Base-by-base conservation (phyloP, 2,113 vertebrate species). In the Ciconia maguari region DNA sequence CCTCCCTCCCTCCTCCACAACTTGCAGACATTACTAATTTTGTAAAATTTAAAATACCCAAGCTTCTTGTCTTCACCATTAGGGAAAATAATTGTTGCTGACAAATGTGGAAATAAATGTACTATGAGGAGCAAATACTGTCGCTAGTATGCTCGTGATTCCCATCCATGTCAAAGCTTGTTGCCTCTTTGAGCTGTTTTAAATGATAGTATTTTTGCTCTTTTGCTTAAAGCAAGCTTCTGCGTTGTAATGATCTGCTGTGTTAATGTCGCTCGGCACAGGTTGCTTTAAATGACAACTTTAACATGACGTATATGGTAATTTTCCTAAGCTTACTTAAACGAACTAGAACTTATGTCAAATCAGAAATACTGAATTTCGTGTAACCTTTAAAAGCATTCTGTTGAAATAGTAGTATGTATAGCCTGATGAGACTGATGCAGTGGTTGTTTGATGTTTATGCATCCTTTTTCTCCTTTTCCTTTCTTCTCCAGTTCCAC, bases 401-500 rank as follows among this genome's bases (percentile, higher is more conserved):
- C 27, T 88, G 64, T 92, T 96, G 58, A 74, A 87, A 5, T 55
- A 64, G 21, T n/a, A 7, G 16, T 72, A 4, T 72, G 26, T 75
- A 5, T 87, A 79, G 48, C 57, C 29, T 83, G 54, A n/a, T 75
- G 61, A 55, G 48, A 57, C 8, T 30, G 16, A 46, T 3, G 7
- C 49, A 61, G 20, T 55, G 46, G 7, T 49, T 27, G 16, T 25
- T 93, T 95, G 75, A 83, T 92, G 29, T 94, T 94, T 81, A 85
- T 71, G 34, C 58, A 30, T 72, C 16, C 11, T 75, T 96, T 84
- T 83, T 97, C 55, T 98, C 91, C 95, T 96, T 95, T 95, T 93
- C 58, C 68, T 97, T 92, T 96, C 83, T 97, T 89, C 89, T 96
- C 83, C 96, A 99, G 99, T 99, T 98, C 99, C 99, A 96, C 99